phyloP scores from a whole-genome alignment of 2,888 invertebrate genomes.

The Drosophila gaucha region DNA sequence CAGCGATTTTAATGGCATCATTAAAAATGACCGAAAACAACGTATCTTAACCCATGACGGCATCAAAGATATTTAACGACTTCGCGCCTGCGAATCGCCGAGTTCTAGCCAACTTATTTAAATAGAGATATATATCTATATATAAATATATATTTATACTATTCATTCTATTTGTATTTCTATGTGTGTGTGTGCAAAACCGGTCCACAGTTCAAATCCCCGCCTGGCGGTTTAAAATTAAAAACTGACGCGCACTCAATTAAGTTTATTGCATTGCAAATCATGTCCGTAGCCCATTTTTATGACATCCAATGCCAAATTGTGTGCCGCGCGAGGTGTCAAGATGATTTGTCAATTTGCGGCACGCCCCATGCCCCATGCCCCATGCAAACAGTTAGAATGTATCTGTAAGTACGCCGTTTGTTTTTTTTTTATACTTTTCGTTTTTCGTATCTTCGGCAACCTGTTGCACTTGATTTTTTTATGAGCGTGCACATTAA shows the following conservation, averaged over 20 bases:
- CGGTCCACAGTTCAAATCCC: slow-evolving; percentile 42
- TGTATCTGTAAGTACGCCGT: slow-evolving; percentile 22
- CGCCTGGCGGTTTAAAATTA: slow-evolving; percentile 70
- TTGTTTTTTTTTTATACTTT: slow-evolving; percentile 2
- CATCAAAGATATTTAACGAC: slow-evolving; percentile 66
- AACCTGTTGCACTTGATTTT: slow-evolving; percentile 78
- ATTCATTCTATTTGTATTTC: slow-evolving; percentile 16
- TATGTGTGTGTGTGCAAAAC: slow-evolving; percentile 41
- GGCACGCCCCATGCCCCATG: slow-evolving; percentile 32
- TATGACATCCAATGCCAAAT: slow-evolving; percentile 61
- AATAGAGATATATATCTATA: background rate
- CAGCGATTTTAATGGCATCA: slow-evolving; percentile 62
- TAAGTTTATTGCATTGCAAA: slow-evolving; percentile 80
- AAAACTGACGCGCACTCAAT: slow-evolving; percentile 79
- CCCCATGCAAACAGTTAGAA: slow-evolving; percentile 59
- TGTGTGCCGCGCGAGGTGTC: slow-evolving; percentile 59
- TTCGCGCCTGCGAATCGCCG: slow-evolving; percentile 62
- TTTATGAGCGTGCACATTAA: slow-evolving; percentile 64
- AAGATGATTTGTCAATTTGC: slow-evolving; percentile 73
- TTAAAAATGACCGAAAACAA: slow-evolving; percentile 55
- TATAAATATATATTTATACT: background rate
- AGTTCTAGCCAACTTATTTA: slow-evolving; percentile 26
- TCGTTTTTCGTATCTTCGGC: slow-evolving; percentile 40
- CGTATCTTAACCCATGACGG: slow-evolving; percentile 63
- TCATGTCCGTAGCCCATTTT: slow-evolving; percentile 77